Evolutionary conservation across 2,113 vertebrate genomes (phyloP).

Genomic region (Sorex araneus): DNA sequence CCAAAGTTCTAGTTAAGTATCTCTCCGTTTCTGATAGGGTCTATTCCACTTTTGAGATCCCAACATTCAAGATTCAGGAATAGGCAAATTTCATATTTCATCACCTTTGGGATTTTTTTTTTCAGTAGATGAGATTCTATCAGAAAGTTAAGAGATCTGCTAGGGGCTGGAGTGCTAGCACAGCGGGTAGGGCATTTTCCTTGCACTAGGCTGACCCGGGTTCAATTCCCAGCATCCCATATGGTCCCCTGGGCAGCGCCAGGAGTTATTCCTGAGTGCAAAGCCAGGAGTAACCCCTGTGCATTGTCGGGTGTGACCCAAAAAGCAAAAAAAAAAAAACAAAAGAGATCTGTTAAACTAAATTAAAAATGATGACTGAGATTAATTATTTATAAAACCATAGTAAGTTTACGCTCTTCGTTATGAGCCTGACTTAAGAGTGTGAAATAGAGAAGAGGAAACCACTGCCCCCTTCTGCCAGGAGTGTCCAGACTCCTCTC

Average conservation of each 20-base stretch:
- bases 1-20: background rate
- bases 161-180: no score
- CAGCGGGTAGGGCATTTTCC: no score
- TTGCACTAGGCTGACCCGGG: no score
- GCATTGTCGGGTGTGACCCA: no score
- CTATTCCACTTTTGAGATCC: background rate
- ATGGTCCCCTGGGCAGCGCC: no score
- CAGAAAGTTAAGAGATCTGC: slow-evolving; percentile 33
- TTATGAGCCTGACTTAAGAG: background rate
- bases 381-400: slow-evolving; percentile 60
- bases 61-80: slow-evolving; percentile 22
- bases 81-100: background rate
- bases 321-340: no score
- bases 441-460: background rate
- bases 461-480: background rate
- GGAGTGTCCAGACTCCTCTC: background rate
- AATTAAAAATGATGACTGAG: slow-evolving; percentile 46
- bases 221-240: no score
- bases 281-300: no score
- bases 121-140: slow-evolving; percentile 15
- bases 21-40: background rate
- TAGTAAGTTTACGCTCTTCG: background rate
- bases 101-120: slow-evolving; percentile 32
- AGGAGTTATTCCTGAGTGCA: no score
- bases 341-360: slow-evolving; percentile 41